Base-by-base conservation (phyloP, 2,797 vertebrate species). In the Arrhamphus sclerolepis region DNA sequence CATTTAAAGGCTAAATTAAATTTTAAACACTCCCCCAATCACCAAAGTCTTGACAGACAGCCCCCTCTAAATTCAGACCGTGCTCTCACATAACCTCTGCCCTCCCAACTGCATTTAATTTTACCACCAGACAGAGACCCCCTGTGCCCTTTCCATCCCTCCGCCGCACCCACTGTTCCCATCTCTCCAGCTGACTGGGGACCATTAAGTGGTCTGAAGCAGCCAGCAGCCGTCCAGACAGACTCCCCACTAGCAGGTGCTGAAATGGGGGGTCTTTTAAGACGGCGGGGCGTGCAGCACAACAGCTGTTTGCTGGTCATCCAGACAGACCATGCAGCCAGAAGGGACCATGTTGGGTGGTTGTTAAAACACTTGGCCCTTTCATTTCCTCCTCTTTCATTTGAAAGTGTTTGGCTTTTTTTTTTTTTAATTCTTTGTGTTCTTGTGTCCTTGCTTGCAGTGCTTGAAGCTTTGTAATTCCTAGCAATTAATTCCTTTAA, bases 281-380 rank as follows among this genome's bases (percentile, higher is more conserved):
- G 82, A 81, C 77, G 86, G 87, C 89, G 89, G 34, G 86, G 89
- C 87, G 81, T 77, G 68, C 54, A 61, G 62, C 48, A 72, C 70
- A 87, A 81, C 90, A 92, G 90, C 89, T 91, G 90, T 84, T 87
- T 82, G 66, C 66, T 73, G 56, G 80, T 87, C 68, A 66, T 49
- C 52, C 75, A 83, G 86, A 84, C 79, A 61, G 70, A 74, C 54
- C 55, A 13, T 63, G n/a, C 63, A 60, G 78, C 83, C 89, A 88
- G 83, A 86, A 77, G 84, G 87, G 72, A 65, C 70, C 70, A 84
- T 78, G 75, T 22, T 60, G 78, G 78, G 72, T 55, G 66, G 63
- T 76, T 55, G 34, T 66, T 78, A 62, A 76, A 78, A 82, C 63
- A 72, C 70, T 76, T 62, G 19, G 47, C 56, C 56, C 67, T 82